Percentiles rank a stretch among this genome's conserved stretches.
These are phyloP conservation scores for Prosopocoilus inquinatus DNA, from an alignment of 2,888 invertebrate genomes.

Conservation along the genomic window DNA sequence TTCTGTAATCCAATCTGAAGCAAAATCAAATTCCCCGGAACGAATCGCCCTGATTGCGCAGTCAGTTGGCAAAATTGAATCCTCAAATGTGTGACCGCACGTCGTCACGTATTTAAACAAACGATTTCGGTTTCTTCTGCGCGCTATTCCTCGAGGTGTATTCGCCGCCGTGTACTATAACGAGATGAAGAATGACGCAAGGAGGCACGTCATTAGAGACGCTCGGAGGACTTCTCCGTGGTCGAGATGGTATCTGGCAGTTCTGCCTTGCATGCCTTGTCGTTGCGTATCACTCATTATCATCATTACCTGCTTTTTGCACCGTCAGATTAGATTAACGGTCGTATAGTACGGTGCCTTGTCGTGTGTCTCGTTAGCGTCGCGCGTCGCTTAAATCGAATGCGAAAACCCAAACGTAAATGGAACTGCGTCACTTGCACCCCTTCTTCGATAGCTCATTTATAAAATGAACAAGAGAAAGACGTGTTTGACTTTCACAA, in stretches of 20 bases:
- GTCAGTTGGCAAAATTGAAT: too few species aligned
- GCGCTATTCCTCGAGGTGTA: background rate
- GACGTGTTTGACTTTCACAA: too few species aligned
- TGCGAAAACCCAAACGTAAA: background rate
- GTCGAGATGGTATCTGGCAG: constrained; percentile 8
- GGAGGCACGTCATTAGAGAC: background rate
- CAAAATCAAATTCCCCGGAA: too few species aligned
- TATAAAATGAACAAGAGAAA: too few species aligned
- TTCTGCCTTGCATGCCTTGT: constrained; percentile 19
- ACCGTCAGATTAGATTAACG: constrained; percentile 20
- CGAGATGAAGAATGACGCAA: background rate
- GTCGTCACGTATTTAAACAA: constrained; percentile 1
- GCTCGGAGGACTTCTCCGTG: background rate
- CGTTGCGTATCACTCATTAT: constrained; percentile 17
- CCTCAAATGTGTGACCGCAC: background rate
- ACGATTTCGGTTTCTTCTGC: background rate
- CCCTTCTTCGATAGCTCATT: too few species aligned
- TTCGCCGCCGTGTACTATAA: too few species aligned
- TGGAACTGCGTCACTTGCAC: too few species aligned
- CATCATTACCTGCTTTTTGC: constrained; percentile 20
- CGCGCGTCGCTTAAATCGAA: background rate
- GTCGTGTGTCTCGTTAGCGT: constrained; percentile 14
- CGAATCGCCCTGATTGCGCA: too few species aligned
- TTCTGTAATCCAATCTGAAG: too few species aligned
- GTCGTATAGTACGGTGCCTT: background rate